These are phyloP conservation scores for Drosophila mayaguana DNA, from an alignment of 2,888 invertebrate genomes.

Conservation along the genomic window DNA sequence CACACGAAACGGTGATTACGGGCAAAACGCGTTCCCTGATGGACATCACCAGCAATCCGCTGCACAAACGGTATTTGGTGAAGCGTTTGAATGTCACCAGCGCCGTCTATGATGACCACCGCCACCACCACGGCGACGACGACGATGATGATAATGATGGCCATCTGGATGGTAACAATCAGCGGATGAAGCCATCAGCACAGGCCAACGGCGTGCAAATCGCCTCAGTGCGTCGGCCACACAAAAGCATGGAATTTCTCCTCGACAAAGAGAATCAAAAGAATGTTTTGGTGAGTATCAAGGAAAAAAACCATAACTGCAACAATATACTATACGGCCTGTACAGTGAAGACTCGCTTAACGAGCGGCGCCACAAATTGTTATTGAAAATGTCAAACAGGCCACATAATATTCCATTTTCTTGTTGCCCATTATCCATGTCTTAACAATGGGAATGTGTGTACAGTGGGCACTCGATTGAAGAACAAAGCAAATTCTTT, in stretches of 20 bases:
- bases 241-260: constrained; percentile 98
- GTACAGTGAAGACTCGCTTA: neutral
- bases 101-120: constrained; percentile 55
- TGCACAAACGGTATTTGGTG: constrained; percentile 66
- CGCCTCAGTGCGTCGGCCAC: constrained; percentile 87
- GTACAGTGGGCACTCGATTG: neutral
- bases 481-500: neutral
- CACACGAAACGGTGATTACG: constrained; percentile 88
- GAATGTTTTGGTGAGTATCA: constrained; percentile 91
- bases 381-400: neutral
- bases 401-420: neutral
- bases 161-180: no score
- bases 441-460: neutral
- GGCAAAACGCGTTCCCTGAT: constrained; percentile 89
- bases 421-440: neutral
- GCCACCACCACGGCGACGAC: constrained; percentile 53
- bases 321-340: constrained; percentile 1
- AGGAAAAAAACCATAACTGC: neutral
- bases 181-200: constrained; percentile 73
- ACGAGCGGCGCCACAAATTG: neutral
- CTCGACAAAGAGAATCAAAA: constrained; percentile 96
- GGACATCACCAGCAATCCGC: constrained; percentile 86
- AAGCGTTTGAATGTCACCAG: constrained; percentile 75
- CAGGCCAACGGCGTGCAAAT: constrained; percentile 81
- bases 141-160: constrained; percentile 47